Evolutionary conservation across 2,888 invertebrate genomes (phyloP).

Genomic region (Melanotus villosus): DNA sequence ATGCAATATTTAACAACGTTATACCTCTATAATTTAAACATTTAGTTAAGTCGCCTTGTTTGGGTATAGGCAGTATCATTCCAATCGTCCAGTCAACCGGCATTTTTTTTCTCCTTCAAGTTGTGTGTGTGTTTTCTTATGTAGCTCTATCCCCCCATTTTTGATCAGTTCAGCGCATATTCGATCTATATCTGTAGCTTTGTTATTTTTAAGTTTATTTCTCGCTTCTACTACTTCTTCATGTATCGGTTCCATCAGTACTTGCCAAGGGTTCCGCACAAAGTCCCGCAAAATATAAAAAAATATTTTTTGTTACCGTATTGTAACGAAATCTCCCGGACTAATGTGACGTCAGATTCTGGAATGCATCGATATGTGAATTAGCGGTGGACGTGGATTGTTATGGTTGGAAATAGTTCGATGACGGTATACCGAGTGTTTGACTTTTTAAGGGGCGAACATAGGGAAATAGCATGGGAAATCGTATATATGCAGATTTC

Average conservation of each 20-base stretch:
- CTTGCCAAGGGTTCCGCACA: no score
- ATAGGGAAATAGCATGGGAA: no score
- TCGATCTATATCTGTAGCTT: not conserved
- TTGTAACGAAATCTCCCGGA: no score
- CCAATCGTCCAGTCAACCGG: not conserved
- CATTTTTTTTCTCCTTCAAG: not conserved
- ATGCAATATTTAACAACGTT: not conserved
- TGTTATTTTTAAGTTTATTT: conserved; percentile 8
- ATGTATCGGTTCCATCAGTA: not conserved
- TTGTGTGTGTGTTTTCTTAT: not conserved
- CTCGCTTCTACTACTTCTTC: conserved; percentile 18
- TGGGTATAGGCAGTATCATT: conserved; percentile 1
- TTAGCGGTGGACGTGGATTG: no score
- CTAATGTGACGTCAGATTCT: no score
- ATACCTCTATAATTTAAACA: conserved; percentile 4
- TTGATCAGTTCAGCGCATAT: not conserved
- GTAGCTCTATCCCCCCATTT: not conserved
- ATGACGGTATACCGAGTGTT: no score
- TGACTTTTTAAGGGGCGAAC: no score
- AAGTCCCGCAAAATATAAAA: no score
- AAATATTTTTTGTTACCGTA: no score
- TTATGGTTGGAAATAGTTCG: no score
- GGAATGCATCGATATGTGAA: no score
- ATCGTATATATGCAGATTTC: no score
- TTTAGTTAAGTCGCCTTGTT: not conserved